Evolutionary conservation across 2,888 invertebrate species (phyloP).

Genomic region (Megaustenia siamemsis): DNA sequence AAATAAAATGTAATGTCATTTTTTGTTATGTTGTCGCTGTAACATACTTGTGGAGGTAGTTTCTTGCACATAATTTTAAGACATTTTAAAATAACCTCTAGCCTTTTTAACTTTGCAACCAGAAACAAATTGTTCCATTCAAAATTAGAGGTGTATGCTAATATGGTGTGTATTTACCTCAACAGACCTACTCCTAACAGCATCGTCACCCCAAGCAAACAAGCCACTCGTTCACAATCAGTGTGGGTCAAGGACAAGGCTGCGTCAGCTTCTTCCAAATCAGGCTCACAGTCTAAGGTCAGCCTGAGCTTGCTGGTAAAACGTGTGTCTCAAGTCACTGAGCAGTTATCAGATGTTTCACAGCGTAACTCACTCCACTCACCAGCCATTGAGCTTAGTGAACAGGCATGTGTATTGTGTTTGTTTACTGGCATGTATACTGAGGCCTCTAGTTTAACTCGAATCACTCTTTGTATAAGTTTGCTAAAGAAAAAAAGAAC

Average conservation of each 20-base stretch:
- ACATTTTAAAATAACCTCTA: neutral
- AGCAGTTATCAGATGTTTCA: constrained; percentile 57
- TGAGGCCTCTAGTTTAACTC: constrained; percentile 41
- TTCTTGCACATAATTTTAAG: neutral
- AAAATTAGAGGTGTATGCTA: too few species aligned
- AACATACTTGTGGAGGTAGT: neutral
- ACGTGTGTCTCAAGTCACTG: constrained; percentile 68
- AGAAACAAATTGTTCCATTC: too few species aligned
- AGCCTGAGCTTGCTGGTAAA: constrained; percentile 60
- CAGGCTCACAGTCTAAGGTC: constrained; percentile 52
- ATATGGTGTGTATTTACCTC: constrained; percentile 15
- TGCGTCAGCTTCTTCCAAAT: constrained; percentile 53
- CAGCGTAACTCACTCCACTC: constrained; percentile 70
- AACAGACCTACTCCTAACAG: constrained; percentile 53
- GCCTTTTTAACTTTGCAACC: too few species aligned
- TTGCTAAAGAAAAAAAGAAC: neutral
- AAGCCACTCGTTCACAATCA: constrained; percentile 63
- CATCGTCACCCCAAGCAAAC: constrained; percentile 53
- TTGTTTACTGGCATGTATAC: constrained; percentile 47
- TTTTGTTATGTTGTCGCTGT: neutral
- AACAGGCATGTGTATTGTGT: constrained; percentile 85
- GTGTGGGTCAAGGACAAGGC: constrained; percentile 69
- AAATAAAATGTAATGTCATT: neutral
- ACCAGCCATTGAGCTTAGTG: constrained; percentile 81
- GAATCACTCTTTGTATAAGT: neutral